Conservation (phyloP, 1,140 invertebrate species). For the Macrotrachela quadricornifera region DNA sequence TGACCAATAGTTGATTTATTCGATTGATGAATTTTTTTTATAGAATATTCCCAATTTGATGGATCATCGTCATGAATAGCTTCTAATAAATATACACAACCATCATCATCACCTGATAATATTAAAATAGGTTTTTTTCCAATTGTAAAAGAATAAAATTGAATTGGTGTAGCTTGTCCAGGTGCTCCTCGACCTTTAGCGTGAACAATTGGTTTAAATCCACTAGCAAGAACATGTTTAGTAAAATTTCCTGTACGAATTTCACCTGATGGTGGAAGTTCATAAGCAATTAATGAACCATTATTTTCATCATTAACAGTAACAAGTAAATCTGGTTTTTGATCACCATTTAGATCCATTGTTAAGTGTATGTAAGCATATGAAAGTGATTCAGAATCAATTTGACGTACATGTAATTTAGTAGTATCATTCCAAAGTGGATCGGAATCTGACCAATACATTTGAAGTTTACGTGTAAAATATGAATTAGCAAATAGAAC, state of each 20-base stretch:
- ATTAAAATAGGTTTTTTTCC: slow-evolving; percentile 21
- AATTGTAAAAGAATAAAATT: slow-evolving; percentile 17
- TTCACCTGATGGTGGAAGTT: slow-evolving; percentile 21
- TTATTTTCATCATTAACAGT: slow-evolving; percentile 16
- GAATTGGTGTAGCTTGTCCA: slow-evolving; percentile 13
- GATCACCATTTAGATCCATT: slow-evolving; percentile 26
- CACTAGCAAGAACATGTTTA: slow-evolving; percentile 17
- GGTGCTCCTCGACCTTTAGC: slow-evolving; percentile 13
- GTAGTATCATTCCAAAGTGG: too few species aligned
- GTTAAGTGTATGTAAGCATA: neutral
- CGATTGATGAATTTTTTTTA: slow-evolving; percentile 12
- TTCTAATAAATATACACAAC: slow-evolving; percentile 20
- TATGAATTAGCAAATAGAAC: too few species aligned
- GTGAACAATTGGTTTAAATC: slow-evolving; percentile 11
- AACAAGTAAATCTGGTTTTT: slow-evolving; percentile 20
- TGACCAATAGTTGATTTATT: slow-evolving; percentile 14
- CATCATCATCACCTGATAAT: slow-evolving; percentile 28
- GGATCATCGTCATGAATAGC: slow-evolving; percentile 14
- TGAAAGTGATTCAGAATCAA: too few species aligned
- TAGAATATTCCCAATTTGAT: slow-evolving; percentile 21
- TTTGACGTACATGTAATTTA: too few species aligned
- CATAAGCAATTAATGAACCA: slow-evolving; percentile 22
- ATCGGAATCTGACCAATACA: too few species aligned
- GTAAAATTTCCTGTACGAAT: slow-evolving; percentile 13
- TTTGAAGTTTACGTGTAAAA: too few species aligned